phyloP scores from a whole-genome alignment of 2,113 vertebrate genomes.

The Junco hyemalis region DNA sequence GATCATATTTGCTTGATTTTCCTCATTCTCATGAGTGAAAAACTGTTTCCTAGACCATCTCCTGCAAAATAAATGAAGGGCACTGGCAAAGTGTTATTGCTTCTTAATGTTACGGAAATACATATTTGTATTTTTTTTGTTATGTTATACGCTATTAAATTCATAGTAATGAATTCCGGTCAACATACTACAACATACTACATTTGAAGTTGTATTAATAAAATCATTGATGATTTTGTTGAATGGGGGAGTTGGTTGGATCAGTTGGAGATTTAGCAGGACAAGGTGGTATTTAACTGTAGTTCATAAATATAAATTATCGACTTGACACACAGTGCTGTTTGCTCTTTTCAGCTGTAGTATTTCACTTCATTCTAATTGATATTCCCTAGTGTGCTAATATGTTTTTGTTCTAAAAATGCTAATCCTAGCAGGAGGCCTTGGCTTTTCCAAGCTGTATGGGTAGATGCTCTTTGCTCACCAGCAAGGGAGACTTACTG shows the following conservation, averaged over 20 bases:
- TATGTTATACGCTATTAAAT: not conserved
- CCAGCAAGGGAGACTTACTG: not conserved
- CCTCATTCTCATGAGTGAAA: not conserved
- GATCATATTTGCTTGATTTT: not conserved
- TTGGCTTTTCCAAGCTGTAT: not conserved
- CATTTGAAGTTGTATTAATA: not conserved
- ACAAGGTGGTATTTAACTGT: not conserved
- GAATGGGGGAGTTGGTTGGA: not conserved
- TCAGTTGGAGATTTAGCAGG: not conserved
- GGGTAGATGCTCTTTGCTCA: not conserved
- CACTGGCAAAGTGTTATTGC: not conserved
- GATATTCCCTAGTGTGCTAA: not conserved
- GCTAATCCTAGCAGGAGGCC: not conserved
- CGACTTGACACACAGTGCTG: not conserved
- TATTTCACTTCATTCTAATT: constrained; percentile 12
- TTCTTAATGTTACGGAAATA: not conserved
- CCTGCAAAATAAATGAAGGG: not conserved
- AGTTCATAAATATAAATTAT: not conserved
- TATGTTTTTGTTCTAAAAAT: not conserved
- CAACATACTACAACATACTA: not conserved
- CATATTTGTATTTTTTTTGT: not conserved
- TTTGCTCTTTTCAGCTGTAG: not conserved
- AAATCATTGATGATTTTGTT: not conserved
- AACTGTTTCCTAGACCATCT: not conserved
- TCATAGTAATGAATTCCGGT: not conserved